Evolutionary conservation across 2,888 invertebrate species (phyloP), one percentile per base, ranked within the genome.

Genomic region (Dicyrtomina minuta): DNA sequence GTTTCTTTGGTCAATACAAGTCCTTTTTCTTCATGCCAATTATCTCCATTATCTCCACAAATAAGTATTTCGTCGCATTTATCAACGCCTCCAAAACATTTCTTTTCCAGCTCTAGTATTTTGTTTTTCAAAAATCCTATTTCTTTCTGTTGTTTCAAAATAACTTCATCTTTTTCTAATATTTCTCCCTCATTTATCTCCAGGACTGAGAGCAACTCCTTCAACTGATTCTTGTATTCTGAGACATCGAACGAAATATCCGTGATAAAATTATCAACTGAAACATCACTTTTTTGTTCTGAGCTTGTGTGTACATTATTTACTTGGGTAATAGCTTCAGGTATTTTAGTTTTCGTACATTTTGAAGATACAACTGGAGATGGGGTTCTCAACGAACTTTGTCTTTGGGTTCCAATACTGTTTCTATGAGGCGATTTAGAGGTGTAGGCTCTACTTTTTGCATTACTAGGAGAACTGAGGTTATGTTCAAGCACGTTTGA

Each of bases 81-180:
- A 22, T 26, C 53, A 26, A 43, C 41, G 10, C 24, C 43, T 24
- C 41, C 43, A 33, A 39, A 65, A 20, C 33, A 13, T 49, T 66
- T 27, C 27, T 4, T 62, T 27, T 44, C 49, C 26, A 44, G 22
- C 2, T 17, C 46, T n/a, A 33, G n/a, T 49, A 58, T 53, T 26
- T 44, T 46, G 15, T 64, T 66, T 59, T 73, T 76, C 59, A 72
- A 60, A 17, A 66, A 64, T n/a, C 72, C 71, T 46, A 72, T 70
- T 66, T 76, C 76, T 17, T 62, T 44, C 20, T 67, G 70, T 53
- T 74, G 73, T 70, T 68, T 68, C 41, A 51, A 55, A 55, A 76
- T 73, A 66, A 72, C 66, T 68, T 71, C 74, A 59, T 76, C 74
- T 59, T 74, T 76, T 41, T 74, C 73, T 13, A 58, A 20, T 17